Base-by-base conservation (phyloP, 30 jellyfish, hydroid and myxozoan species). In the Phacellophora camtschatica region DNA sequence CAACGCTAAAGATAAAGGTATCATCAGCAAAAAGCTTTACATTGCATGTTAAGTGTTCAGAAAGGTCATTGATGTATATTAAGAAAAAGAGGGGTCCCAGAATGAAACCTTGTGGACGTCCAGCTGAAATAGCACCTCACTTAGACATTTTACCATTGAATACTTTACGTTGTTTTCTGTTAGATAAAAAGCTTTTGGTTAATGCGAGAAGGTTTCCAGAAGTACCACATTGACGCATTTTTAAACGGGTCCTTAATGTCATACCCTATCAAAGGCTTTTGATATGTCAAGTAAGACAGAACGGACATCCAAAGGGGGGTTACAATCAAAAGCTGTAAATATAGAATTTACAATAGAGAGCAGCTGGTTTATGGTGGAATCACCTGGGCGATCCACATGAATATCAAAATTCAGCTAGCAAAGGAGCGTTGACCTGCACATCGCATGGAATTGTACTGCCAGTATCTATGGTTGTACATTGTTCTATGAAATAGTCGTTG, bases 191-290 rank as follows among this genome's bases (percentile, higher is more conserved):
- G 34, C 36, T 71, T 39, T 19, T 15, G 8, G 23, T 37, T 19
- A 31, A 25, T 12, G n/a, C 7, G 8, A 71, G 34, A 5, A 67
- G 50, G 18, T n/a, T 13, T 42, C 78, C 51, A 19, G 19, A 29
- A 25, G 48, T 31, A 9, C 85, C 80, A 51, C 61, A 75, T 7
- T 23, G 42, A 13, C 33, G 31, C 18, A 65, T 61, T 65, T 79
- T 37, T 67, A 58, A 12, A 35, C 18, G 39, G 70, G 87, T 24
- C 72, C 95, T 27, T 83, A 73, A 29, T 83, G 95, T 82, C 81
- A 83, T 15, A 83, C 77, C 28, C 77, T 53, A 36, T 83, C 95
- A 51, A 68, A 68, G 11, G 87, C 95, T 71, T 83, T 83, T 7
- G 95, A 70, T 7, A 68, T 37, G 43, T 70, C 88, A 2, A 83